Evolutionary conservation across 1,140 invertebrate genomes (phyloP).

Genomic region (Caerostris darwini): DNA sequence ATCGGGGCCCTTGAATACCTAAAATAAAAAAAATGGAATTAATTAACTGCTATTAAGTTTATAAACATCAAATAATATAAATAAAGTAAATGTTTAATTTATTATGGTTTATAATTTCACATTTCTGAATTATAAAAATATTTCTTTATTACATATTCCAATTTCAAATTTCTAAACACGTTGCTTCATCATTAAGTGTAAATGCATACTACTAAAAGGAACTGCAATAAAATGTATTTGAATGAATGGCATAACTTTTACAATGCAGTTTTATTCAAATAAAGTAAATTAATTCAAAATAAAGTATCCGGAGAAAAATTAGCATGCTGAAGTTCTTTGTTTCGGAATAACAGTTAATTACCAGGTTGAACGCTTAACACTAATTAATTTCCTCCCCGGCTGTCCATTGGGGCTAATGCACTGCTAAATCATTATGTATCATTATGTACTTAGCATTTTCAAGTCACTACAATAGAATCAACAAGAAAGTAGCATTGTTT

Average conservation of each 20-base stretch:
- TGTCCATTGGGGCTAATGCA: not conserved
- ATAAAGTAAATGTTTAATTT: not conserved
- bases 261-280: not conserved
- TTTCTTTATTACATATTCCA: no score
- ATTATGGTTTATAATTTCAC: no score
- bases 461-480: not conserved
- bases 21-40: not conserved
- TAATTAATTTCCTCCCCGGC: not conserved
- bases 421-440: not conserved
- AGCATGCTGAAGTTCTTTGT: not conserved
- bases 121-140: no score
- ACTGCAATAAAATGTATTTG: no score
- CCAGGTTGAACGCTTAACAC: not conserved
- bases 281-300: not conserved
- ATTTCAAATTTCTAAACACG: no score
- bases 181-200: no score
- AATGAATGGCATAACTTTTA: not conserved
- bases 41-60: not conserved
- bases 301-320: not conserved
- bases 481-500: not conserved
- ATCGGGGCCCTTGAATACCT: conserved; percentile 42
- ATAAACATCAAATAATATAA: not conserved
- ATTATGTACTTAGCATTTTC: not conserved
- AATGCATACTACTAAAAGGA: no score
- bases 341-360: not conserved